Evolutionary conservation across 2,797 vertebrate genomes (phyloP).

Genomic region (Phalloptychus januarius): DNA sequence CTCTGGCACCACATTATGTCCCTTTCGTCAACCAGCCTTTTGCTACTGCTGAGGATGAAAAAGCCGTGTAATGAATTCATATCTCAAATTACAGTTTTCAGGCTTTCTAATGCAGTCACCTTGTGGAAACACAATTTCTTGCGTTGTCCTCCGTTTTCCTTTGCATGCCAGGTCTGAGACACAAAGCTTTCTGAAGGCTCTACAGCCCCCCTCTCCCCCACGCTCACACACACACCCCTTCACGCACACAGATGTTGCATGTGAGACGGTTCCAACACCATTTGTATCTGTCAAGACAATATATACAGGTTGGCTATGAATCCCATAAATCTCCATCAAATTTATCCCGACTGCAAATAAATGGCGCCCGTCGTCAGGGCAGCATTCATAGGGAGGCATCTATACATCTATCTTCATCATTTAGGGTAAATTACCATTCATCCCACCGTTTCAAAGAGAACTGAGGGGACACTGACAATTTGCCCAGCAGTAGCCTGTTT

Average conservation of each 20-base stretch:
- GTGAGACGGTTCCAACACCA: conserved; percentile 12
- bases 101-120: conserved; percentile 81
- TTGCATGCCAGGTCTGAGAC: conserved; percentile 70
- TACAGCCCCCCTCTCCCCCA: conserved; percentile 13
- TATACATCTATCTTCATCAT: conserved; percentile 41
- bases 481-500: conserved; percentile 69
- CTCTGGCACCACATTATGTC: conserved; percentile 66
- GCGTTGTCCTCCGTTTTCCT: conserved; percentile 56
- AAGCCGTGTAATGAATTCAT: conserved; percentile 74
- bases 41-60: conserved; percentile 49
- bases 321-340: conserved; percentile 38
- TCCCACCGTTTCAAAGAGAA: conserved; percentile 28
- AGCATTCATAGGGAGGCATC: background rate
- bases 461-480: conserved; percentile 45
- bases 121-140: conserved; percentile 82
- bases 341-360: conserved; percentile 29
- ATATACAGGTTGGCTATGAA: conserved; percentile 18
- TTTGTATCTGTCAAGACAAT: conserved; percentile 31
- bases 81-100: conserved; percentile 78
- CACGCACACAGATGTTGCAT: conserved; percentile 41
- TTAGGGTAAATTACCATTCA: conserved; percentile 43
- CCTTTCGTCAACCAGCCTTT: background rate
- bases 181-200: conserved; percentile 50
- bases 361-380: conserved; percentile 15
- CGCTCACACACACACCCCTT: conserved; percentile 12